Evolutionary conservation across 2,888 invertebrate species (phyloP).

Genomic region (Eulithis prunata): DNA sequence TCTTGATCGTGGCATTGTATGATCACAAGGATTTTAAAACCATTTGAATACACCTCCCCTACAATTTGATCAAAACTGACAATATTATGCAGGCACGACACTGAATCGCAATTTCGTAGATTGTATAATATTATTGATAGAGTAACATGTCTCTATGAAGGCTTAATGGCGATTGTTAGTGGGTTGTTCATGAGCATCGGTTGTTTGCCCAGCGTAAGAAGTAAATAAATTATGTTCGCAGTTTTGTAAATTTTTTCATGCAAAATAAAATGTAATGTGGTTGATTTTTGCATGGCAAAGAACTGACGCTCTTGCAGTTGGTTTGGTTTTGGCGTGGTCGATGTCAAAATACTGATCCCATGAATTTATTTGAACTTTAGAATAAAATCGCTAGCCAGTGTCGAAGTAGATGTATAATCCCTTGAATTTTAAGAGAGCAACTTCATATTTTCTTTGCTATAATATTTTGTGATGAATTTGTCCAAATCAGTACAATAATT

Average conservation of each 20-base stretch:
- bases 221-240: neutral
- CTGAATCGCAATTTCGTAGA: no score
- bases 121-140: no score
- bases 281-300: neutral
- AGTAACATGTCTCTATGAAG: no score
- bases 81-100: no score
- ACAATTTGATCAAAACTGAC: no score
- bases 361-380: neutral
- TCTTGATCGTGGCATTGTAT: no score
- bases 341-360: conserved; percentile 10
- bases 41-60: no score
- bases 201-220: neutral
- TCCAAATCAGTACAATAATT: neutral
- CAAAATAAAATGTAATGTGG: neutral
- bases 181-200: conserved; percentile 2
- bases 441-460: neutral
- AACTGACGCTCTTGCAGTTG: conserved; percentile 2
- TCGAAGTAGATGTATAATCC: neutral
- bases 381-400: no score
- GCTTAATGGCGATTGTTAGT: neutral
- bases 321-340: conserved; percentile 5
- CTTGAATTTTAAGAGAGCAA: conserved; percentile 3
- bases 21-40: no score
- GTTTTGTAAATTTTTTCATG: no score
- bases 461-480: neutral